Evolutionary conservation across 2,888 invertebrate genomes (phyloP), one percentile per base, ranked within the genome.

Genomic region (Suillia variegata): DNA sequence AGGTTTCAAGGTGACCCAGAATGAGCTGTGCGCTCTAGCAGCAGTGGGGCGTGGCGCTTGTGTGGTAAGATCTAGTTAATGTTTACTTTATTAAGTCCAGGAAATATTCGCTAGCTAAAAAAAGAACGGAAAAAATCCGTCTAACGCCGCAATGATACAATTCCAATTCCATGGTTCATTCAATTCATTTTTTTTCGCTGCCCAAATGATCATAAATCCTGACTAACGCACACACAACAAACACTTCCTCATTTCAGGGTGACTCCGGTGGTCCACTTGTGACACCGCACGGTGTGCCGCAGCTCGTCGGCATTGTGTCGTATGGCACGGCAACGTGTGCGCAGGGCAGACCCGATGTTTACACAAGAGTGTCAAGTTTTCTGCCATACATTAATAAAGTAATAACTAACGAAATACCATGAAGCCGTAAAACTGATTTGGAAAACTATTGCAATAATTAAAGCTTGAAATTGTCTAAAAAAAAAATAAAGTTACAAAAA

Each of bases 181-280:
- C 38, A 38, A 38, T 38, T n/a, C 38, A 26, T 26, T 26, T 26
- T 26, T 21, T 31, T 15, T 45, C 1, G 20, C 13, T n/a, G 17
- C 12, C 0, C 21, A 34, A 20, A 2, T 38, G 18, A 12, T 13
- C 3, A 54, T 33, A 24, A 3, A n/a, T 51, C 21, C 2, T 2
- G 12, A n/a, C n/a, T n/a, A n/a, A n/a, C n/a, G n/a, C n/a, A n/a
- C 12, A 31, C 26, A 26, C 10, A 26, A 26, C 26, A 26, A 6
- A 6, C 5, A 6, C 26, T 26, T 26, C 26, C 26, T 5, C 26
- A n/a, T 45, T 58, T 54, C 61, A 81, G 82, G 81, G 82, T 62
- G 82, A 82, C 65, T 81, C 81, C 38, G 82, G 82, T 57, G 82
- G 82, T 45, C 81, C 82, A 15, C 64, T 82, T 33, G 74, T 79